These are phyloP conservation scores for Ectropis crepuscularia DNA, from an alignment of 2,888 invertebrate species.

Conservation along the genomic window DNA sequence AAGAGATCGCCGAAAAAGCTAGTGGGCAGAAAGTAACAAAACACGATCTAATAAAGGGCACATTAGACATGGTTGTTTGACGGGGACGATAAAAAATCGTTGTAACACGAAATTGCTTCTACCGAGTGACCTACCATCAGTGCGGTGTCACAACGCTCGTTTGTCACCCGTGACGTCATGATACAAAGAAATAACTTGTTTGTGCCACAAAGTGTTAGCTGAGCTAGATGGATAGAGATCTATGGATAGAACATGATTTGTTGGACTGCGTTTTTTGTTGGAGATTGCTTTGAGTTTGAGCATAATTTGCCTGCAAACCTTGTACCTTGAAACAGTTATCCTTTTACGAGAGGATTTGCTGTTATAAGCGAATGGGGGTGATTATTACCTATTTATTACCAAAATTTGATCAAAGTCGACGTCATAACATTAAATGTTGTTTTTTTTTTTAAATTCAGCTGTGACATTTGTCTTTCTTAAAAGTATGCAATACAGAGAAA, in stretches of 20 bases:
- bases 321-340: too few species aligned
- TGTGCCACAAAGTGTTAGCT: constrained; percentile 16
- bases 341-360: too few species aligned
- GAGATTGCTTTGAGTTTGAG: background rate
- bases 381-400: too few species aligned
- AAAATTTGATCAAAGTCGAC: too few species aligned
- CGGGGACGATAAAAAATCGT: constrained; percentile 37
- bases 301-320: too few species aligned
- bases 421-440: too few species aligned
- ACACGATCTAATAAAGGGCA: constrained; percentile 35
- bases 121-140: constrained; percentile 37
- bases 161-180: constrained; percentile 39
- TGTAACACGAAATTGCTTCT: constrained; percentile 46
- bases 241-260: constrained; percentile 12
- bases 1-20: constrained; percentile 18
- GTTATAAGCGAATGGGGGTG: too few species aligned
- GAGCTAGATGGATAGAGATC: constrained; percentile 8
- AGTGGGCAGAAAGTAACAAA: constrained; percentile 24
- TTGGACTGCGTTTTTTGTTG: background rate
- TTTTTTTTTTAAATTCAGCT: too few species aligned
- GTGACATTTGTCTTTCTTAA: too few species aligned
- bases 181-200: constrained; percentile 32
- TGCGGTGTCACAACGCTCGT: constrained; percentile 39
- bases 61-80: constrained; percentile 41
- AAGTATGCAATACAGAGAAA: too few species aligned